Evolutionary conservation across 2,113 vertebrate genomes (phyloP), one percentile per base, ranked within the genome.

Genomic region (Notarius quadriscutis): DNA sequence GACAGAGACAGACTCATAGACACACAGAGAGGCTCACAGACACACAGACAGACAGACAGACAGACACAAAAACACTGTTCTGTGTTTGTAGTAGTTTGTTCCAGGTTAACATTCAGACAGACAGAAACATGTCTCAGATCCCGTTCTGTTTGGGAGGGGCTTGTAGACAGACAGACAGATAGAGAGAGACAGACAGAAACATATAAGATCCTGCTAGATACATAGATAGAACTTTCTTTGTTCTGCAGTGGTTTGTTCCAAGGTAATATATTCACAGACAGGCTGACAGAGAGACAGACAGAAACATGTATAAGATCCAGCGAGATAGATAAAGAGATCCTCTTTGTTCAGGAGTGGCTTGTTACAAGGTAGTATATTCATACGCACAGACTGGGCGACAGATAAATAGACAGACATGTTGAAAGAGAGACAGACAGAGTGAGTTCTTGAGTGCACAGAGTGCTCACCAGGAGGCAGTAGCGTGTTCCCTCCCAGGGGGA

Each of bases 401-500:
- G 74, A 25, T 3, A 2, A 27, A 22, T 12, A 5, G 17, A 50
- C 8, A 50, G 48, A 51, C 9, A 50, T 20, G 34, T 5, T 9
- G 7, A 50, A 0, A 25, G 48, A 51, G 4, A 51, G 74, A 51
- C 5, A 5, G 62, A 22, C 5, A 5, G 17, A 20, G 30, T 15
- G 14, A 60, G 5, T 78, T 20, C 7, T n/a, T 53, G 55, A 81
- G 57, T 81, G 62, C 18, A 63, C 27, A 82, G 27, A 72, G n/a
- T 17, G 34, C 12, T 30, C 71, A 79, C 75, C 48, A 63, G 65
- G 50, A 27, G 94, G 94, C 55, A 95, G 83, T 12, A 95, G 88
- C 75, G 95, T 92, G 75, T 95, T 96, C 89, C 94, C 94, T 84
- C 93, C 89, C 67, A 94, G 88, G 8, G 95, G 94, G 89, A 96